phyloP scores from a whole-genome alignment of 2,113 vertebrate genomes.

The Melanerpes aurifrons region DNA sequence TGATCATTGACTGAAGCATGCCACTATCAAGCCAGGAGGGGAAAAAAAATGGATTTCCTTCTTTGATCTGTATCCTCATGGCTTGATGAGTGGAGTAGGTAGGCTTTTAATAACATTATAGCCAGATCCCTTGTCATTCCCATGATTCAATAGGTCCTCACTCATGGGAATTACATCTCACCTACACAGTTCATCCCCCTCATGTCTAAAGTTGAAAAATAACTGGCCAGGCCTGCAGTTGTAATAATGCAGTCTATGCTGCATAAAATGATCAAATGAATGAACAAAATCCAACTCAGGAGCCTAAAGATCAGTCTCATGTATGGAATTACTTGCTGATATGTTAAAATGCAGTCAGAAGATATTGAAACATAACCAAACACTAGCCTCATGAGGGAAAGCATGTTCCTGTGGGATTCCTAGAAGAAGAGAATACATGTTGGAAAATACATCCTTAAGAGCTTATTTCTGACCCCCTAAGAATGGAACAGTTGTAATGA shows the following conservation, averaged over 20 bases:
- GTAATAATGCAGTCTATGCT: neutral
- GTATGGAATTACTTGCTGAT: neutral
- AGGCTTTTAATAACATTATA: neutral
- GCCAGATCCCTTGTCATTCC: neutral
- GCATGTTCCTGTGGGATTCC: neutral
- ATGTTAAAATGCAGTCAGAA: neutral
- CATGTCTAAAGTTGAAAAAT: neutral
- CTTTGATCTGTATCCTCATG: slow-evolving; percentile 12
- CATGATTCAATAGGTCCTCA: neutral
- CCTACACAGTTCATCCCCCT: neutral
- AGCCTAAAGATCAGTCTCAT: neutral
- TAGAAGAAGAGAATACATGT: neutral
- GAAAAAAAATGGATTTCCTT: neutral
- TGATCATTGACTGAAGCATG: slow-evolving; percentile 29
- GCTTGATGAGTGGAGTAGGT: neutral
- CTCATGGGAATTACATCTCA: neutral
- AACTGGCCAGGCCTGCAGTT: neutral
- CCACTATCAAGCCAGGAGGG: neutral
- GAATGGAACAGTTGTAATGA: neutral
- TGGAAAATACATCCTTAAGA: neutral
- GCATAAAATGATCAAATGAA: neutral
- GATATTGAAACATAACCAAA: neutral
- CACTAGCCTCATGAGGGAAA: neutral
- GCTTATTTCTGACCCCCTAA: neutral
- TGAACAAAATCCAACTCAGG: neutral